Percentiles rank a stretch among this genome's conserved stretches.
Evolutionary conservation across 2,888 invertebrate species (phyloP).

Genomic region (Drosophila imparisetae): DNA sequence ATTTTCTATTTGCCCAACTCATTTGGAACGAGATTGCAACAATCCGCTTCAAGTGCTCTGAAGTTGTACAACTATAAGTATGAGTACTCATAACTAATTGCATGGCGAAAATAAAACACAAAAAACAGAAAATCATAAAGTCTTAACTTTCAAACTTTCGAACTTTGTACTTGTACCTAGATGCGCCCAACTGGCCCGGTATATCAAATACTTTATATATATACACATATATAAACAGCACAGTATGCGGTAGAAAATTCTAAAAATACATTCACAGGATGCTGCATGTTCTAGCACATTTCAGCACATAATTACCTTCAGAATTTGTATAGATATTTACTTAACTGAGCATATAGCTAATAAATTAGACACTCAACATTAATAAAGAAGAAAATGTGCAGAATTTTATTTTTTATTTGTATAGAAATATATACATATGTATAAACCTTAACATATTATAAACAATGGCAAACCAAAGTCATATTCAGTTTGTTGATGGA

Average conservation of each 20-base stretch:
- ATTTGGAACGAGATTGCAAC: slow-evolving; percentile 72
- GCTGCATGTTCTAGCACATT: slow-evolving; percentile 61
- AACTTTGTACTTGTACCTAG: slow-evolving; percentile 55
- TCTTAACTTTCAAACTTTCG: slow-evolving; percentile 49
- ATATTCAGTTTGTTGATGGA: background rate
- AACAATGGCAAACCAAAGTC: background rate
- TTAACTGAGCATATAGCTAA: slow-evolving; percentile 31
- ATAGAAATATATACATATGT: background rate
- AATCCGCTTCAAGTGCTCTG: slow-evolving; percentile 55
- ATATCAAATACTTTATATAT: slow-evolving; percentile 3
- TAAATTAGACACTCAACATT: slow-evolving; percentile 47
- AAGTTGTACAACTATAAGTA: slow-evolving; percentile 37
- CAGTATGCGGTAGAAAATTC: slow-evolving; percentile 2
- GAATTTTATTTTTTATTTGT: slow-evolving; percentile 2
- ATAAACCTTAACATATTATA: background rate
- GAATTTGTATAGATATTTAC: slow-evolving; percentile 41
- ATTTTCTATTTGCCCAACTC: slow-evolving; percentile 76
- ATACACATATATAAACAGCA: slow-evolving; percentile 28
- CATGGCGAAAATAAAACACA: slow-evolving; percentile 21
- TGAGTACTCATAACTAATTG: slow-evolving; percentile 69
- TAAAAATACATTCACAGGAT: slow-evolving; percentile 52
- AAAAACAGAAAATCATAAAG: slow-evolving; percentile 29
- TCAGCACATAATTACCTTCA: slow-evolving; percentile 71
- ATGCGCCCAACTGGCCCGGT: slow-evolving; percentile 20
- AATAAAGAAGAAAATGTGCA: slow-evolving; percentile 35